Evolutionary conservation across 2,797 vertebrate genomes (phyloP), one percentile per base, ranked within the genome.

Genomic region (Takifugu rubripes): DNA sequence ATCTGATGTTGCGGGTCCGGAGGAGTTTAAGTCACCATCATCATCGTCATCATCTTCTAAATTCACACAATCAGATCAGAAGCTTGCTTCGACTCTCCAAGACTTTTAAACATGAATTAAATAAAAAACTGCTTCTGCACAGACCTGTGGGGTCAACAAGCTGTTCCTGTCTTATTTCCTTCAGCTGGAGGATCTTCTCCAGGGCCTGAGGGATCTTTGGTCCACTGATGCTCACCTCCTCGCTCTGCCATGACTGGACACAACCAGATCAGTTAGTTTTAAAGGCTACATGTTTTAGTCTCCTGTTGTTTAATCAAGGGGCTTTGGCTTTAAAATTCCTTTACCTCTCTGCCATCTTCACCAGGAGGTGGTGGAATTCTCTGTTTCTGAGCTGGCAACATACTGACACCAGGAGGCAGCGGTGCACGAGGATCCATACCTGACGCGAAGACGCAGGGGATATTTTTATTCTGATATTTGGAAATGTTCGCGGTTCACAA

Each of bases 101-200:
- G 36, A 10, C 11, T 40, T 33, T 33, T 11, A 33, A 9, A 9
- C 33, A 11, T 29, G 29, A 43, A 0, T 16, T 16, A 45, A n/a
- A 2, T 16, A 45, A 31, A 24, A 15, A 10, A 5, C 21, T 29
- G 27, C 9, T 1, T 46, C 50, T 11, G 46, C 17, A 14, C 72
- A 24, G n/a, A 92, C 92, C 92, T 70, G 81, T 16, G 27, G 84
- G 88, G 21, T 88, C 87, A 0, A 72, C 82, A 65, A 94, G 92
- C 86, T 97, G 95, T 74, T 96, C 95, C 86, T 96, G 95, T 6
- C 95, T 82, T 74, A 94, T 95, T 82, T 97, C 95, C 83, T 96
- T 97, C 71, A 95, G 91, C 82, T 97, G 95, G 43, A 97, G 91
- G 84, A 97, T 96, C 85, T 96, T 96, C 77, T 97, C 95, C 80